A percentile compares a stretch with the other conserved stretches of the same genome.
These are phyloP conservation scores for Cladopsammia gracilis DNA, from an alignment of 64 coral and sea anemone genomes.

Conservation along the genomic window DNA sequence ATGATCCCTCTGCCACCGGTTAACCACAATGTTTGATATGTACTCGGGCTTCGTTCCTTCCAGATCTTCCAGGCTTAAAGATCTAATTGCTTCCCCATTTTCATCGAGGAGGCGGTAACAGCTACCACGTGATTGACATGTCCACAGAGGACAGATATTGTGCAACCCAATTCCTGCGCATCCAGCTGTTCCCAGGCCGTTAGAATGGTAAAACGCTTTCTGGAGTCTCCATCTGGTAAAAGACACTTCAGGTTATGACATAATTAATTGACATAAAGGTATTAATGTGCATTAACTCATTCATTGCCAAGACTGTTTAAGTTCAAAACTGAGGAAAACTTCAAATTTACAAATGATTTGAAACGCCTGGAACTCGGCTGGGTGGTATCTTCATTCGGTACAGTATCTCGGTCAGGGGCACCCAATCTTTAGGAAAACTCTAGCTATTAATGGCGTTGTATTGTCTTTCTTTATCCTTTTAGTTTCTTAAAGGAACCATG, in stretches of 20 bases:
- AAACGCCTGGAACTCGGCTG: neutral
- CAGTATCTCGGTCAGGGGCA: too few species aligned
- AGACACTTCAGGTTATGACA: too few species aligned
- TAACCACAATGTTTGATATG: slow-evolving; percentile 28
- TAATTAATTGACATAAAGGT: neutral
- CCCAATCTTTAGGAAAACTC: too few species aligned
- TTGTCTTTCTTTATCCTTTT: too few species aligned
- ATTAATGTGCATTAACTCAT: too few species aligned
- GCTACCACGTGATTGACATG: neutral
- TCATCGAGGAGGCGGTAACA: neutral
- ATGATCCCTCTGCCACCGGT: slow-evolving; percentile 27
- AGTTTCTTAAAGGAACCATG: too few species aligned
- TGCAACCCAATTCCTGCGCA: neutral
- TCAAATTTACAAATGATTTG: too few species aligned
- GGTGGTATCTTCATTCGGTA: too few species aligned
- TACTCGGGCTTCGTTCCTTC: neutral
- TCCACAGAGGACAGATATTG: neutral
- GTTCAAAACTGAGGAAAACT: too few species aligned
- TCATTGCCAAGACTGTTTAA: too few species aligned
- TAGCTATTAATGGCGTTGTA: too few species aligned
- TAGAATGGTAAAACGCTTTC: neutral
- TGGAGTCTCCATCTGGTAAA: slow-evolving; percentile 7
- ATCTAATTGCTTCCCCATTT: too few species aligned
- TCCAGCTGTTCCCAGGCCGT: neutral
- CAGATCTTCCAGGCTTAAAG: neutral